Base-by-base conservation (phyloP, 2,888 invertebrate genomes). In the Creontiades dilutus region DNA sequence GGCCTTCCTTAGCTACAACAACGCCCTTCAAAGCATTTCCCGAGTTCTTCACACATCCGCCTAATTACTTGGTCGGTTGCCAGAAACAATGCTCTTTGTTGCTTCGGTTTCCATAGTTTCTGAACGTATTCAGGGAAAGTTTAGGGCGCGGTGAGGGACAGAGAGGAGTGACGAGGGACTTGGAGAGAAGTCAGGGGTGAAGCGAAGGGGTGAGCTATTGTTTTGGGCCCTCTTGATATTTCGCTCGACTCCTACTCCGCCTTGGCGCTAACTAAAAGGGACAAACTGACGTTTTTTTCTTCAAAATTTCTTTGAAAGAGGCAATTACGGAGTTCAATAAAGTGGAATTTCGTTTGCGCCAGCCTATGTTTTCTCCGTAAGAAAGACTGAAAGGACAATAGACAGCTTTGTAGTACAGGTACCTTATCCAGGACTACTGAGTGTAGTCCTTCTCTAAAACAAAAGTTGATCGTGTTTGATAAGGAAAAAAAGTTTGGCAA, bases 31-130 rank as follows among this genome's bases (percentile, higher is more conserved):
- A 81, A 81, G 81, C 81, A 81, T 47, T 81, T 81, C 48, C 81
- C 48, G 81, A 37, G 81, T 81, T 81, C 81, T 48, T 81, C 81
- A 81, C 81, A 81, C 81, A 48, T 81, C 81, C 81, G 48, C 47
- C 48, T 81, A 81, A 81, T 81, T 81, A 48, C 81, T 81, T 81
- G 81, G 46, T 81, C 48, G 48, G 47, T 81, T 81, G 81, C 81
- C 81, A 81, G 81, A 48, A 81, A 81, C 80, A 80, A 80, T 80
- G 46, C 80, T 28, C 81, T 81, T 81, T 81, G 81, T 76, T 37
- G 76, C 47, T 81, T 37, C 46, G 48, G 81, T 23, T 81, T 47
- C 81, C 81, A 81, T 81, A 81, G 81, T 81, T 81, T 81, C 47
- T 46, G 46, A 81, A 23, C 81, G 81, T 47, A 81, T 48, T 81